phyloP scores from a whole-genome alignment of 1,140 invertebrate species.

The Odontomachus brunneus region DNA sequence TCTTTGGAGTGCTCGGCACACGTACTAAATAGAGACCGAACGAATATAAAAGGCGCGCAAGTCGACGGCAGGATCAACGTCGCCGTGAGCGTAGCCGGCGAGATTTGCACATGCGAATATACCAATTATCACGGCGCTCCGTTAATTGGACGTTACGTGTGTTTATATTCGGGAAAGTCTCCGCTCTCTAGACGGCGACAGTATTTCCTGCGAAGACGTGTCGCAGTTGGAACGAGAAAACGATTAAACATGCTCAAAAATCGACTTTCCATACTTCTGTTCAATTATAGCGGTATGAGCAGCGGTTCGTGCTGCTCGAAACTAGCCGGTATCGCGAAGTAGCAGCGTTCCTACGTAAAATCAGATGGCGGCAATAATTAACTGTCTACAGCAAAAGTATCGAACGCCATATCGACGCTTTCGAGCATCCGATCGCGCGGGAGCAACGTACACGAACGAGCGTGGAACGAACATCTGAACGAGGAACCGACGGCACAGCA shows the following conservation, averaged over 20 bases:
- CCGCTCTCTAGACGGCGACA: neutral
- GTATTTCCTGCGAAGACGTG: neutral
- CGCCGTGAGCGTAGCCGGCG: neutral
- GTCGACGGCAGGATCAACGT: constrained; percentile 6
- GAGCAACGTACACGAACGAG: neutral
- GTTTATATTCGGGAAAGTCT: constrained; percentile 50
- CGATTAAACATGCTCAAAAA: neutral
- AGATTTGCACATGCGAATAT: constrained; percentile 5
- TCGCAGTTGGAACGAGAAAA: neutral
- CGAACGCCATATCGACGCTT: neutral
- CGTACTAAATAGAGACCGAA: neutral
- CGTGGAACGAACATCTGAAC: neutral
- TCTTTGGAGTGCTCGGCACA: neutral
- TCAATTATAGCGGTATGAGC: too few relatives aligned
- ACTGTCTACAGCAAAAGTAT: neutral
- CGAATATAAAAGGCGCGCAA: constrained; percentile 30
- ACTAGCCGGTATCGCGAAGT: neutral
- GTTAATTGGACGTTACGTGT: constrained; percentile 52
- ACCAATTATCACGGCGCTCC: constrained; percentile 33
- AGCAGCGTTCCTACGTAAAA: too few relatives aligned
- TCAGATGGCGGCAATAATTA: too few relatives aligned
- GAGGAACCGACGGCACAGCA: too few relatives aligned
- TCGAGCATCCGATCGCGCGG: neutral
- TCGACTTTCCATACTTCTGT: neutral
- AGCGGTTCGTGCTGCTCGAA: neutral